These are phyloP conservation scores for Carterocephalus palaemon DNA, from an alignment of 2,888 invertebrate genomes.

Conservation along the genomic window DNA sequence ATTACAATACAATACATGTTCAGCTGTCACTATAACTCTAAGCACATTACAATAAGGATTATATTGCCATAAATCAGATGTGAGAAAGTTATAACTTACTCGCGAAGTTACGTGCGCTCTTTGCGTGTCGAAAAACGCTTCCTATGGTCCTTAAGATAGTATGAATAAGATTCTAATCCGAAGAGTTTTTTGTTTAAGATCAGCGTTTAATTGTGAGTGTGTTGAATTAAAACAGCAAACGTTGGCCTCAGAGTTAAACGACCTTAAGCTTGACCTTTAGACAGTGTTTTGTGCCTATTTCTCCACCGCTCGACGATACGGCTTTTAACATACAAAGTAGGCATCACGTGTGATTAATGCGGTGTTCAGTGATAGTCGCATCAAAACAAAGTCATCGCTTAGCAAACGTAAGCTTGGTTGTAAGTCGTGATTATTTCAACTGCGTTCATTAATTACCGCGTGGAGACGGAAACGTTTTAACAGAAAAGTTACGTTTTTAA, in stretches of 20 bases:
- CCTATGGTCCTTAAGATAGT: background rate
- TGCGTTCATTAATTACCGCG: too few relatives aligned
- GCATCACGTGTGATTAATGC: conserved; percentile 12
- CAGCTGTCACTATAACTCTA: conserved; percentile 19
- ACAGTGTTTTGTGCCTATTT: conserved; percentile 17
- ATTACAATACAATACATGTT: conserved; percentile 15
- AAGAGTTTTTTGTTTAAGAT: background rate
- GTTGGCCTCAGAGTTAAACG: conserved; percentile 50
- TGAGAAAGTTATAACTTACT: conserved; percentile 15
- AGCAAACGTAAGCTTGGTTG: background rate
- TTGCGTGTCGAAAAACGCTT: background rate
- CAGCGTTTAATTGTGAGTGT: background rate
- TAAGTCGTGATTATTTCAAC: conserved; percentile 2
- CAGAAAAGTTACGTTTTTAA: too few relatives aligned
- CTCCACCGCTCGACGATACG: conserved; percentile 11
- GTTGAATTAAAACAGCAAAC: conserved; percentile 16
- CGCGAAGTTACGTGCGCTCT: background rate
- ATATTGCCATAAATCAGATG: conserved; percentile 26
- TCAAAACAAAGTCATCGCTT: conserved; percentile 18
- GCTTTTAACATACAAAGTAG: conserved; percentile 22
- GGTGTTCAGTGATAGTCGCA: background rate
- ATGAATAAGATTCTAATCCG: background rate
- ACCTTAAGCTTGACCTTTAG: conserved; percentile 60
- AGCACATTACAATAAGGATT: conserved; percentile 28
- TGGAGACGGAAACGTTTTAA: too few relatives aligned